A percentile compares a stretch with the other conserved stretches of the same genome.
phyloP scores from a whole-genome alignment of 2,888 invertebrate genomes.

The Pilophorus perplexus region DNA sequence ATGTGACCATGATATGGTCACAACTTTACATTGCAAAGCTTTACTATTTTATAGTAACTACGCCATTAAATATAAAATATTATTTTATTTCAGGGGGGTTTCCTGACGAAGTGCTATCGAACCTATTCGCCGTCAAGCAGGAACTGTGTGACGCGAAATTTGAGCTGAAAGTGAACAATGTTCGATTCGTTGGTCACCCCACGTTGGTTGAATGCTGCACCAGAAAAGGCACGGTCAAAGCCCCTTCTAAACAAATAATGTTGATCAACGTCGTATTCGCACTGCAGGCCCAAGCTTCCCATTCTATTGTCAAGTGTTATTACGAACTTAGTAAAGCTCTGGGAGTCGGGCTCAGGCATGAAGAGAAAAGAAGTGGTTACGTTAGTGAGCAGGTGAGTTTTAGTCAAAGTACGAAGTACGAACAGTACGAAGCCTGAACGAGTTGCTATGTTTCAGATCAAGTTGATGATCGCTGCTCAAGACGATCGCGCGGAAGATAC shows the following conservation, averaged over 20 bases:
- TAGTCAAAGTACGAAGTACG: no score
- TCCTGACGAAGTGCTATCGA: slow-evolving; percentile 81
- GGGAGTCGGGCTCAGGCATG: slow-evolving; percentile 82
- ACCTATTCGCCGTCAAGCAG: slow-evolving; percentile 85
- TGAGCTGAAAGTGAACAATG: slow-evolving; percentile 93
- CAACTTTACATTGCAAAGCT: no score
- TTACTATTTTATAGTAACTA: no score
- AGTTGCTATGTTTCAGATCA: slow-evolving; percentile 51
- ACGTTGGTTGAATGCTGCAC: slow-evolving; percentile 68
- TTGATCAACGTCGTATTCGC: slow-evolving; percentile 88
- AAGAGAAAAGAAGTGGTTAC: slow-evolving; percentile 86
- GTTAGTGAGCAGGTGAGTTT: slow-evolving; percentile 73
- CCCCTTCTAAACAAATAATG: slow-evolving; percentile 60
- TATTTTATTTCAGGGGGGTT: slow-evolving; percentile 57
- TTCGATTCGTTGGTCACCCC: slow-evolving; percentile 92
- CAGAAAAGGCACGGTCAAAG: slow-evolving; percentile 24
- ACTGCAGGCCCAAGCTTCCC: slow-evolving; percentile 82
- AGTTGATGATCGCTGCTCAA: slow-evolving; percentile 71
- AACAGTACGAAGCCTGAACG: no score
- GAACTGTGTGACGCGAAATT: slow-evolving; percentile 88
- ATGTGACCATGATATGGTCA: no score
- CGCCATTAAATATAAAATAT: no score
- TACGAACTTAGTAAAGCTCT: slow-evolving; percentile 87
- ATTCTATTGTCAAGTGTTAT: slow-evolving; percentile 89
- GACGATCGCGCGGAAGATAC: slow-evolving; percentile 56